A percentile compares a stretch with the other conserved stretches of the same genome.
phyloP scores from a whole-genome alignment of 1,140 invertebrate species.

The Lepidurus arcticus region DNA sequence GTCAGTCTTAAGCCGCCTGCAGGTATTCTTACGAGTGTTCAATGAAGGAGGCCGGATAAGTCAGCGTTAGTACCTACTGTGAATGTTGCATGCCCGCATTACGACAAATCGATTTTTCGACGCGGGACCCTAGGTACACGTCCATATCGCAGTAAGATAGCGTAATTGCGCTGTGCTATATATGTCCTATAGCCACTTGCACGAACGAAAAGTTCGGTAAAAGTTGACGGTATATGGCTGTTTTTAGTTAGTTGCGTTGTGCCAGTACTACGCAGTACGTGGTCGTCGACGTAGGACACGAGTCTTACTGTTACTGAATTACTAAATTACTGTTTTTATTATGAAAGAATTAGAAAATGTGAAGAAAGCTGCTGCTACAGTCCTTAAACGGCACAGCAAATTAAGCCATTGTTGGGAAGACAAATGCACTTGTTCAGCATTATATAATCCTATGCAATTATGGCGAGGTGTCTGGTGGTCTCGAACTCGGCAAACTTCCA shows the following conservation, averaged over 20 bases:
- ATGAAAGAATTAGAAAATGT: background rate
- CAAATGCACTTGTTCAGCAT: background rate
- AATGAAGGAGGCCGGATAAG: no score
- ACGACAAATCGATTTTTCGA: background rate
- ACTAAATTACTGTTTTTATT: no score
- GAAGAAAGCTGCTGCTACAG: background rate
- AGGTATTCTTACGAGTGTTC: no score
- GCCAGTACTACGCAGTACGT: background rate
- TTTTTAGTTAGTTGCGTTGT: background rate
- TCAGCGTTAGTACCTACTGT: no score
- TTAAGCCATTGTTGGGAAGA: conserved; percentile 10
- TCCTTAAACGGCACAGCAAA: background rate
- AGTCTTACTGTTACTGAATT: no score
- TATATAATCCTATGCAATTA: background rate
- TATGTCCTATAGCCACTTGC: background rate
- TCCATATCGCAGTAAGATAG: background rate
- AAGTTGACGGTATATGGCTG: background rate
- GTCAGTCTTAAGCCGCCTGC: no score
- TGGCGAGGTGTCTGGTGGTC: background rate
- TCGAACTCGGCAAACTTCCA: conserved; percentile 1
- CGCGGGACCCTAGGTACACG: background rate
- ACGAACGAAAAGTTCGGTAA: background rate
- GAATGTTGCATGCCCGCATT: background rate
- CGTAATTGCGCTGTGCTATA: background rate
- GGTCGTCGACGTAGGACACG: background rate